Evolutionary conservation across 2,797 vertebrate species (phyloP).

Genomic region (Carapus acus): DNA sequence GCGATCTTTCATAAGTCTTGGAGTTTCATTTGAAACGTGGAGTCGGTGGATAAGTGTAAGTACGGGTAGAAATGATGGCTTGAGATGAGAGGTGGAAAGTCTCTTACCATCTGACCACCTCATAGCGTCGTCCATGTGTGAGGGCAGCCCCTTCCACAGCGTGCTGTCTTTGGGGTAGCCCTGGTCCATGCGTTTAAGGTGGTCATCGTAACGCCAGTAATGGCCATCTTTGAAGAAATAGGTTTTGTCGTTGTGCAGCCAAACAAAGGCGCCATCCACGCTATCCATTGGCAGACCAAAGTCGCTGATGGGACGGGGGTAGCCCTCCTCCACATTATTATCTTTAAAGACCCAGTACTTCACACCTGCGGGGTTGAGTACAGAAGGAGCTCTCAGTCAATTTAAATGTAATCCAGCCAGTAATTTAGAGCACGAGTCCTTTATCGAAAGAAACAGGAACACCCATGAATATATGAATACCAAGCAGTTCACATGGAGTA

Average conservation of each 20-base stretch:
- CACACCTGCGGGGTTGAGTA: constrained; percentile 69
- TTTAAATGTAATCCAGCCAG: neutral
- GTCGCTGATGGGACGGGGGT: constrained; percentile 87
- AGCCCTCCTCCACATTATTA: constrained; percentile 92
- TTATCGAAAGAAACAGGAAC: neutral
- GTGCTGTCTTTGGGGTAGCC: constrained; percentile 85
- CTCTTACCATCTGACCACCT: constrained; percentile 93
- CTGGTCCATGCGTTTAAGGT: constrained; percentile 81
- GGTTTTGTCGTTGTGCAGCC: constrained; percentile 93
- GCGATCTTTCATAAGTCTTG: too few species aligned
- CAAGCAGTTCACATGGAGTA: neutral
- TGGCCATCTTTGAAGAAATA: constrained; percentile 94
- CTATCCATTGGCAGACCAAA: constrained; percentile 85
- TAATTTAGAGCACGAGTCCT: neutral
- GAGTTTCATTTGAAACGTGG: too few species aligned
- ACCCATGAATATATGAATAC: neutral
- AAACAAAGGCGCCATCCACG: constrained; percentile 88
- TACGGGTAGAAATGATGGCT: too few species aligned
- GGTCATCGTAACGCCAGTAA: constrained; percentile 93
- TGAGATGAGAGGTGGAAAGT: too few species aligned
- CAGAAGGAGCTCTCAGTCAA: neutral
- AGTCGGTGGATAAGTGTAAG: too few species aligned
- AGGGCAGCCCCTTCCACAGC: constrained; percentile 88
- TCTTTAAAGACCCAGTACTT: constrained; percentile 98
- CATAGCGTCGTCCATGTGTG: constrained; percentile 86